Evolutionary conservation across 1,140 invertebrate genomes (phyloP).

Genomic region (Globodera ellingtonae): DNA sequence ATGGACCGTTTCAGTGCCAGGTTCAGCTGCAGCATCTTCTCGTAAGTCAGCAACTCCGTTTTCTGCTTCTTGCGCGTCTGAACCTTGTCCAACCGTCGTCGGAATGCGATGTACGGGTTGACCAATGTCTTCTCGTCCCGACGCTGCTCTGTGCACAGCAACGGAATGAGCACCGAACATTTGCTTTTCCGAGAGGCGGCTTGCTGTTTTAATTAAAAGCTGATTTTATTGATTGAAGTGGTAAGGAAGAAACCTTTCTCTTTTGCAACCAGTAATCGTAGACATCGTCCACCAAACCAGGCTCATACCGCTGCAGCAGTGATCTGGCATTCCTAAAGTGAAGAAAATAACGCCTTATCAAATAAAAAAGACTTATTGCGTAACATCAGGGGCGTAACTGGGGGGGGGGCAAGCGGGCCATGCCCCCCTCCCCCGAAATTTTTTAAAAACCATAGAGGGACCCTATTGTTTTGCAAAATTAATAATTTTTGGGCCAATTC

Average conservation of each 20-base stretch:
- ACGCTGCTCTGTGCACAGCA: conserved; percentile 32
- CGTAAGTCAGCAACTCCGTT: conserved; percentile 40
- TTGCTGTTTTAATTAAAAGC: conserved; percentile 11
- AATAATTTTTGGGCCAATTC: too few relatives aligned
- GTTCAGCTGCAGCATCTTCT: conserved; percentile 44
- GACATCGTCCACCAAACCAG: conserved; percentile 46
- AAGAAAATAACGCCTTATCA: background rate
- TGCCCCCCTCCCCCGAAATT: too few relatives aligned
- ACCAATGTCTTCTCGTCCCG: conserved; percentile 35
- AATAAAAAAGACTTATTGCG: background rate
- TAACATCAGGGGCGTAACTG: too few relatives aligned
- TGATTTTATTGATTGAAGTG: background rate
- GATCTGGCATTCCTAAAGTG: conserved; percentile 30
- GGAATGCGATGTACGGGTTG: conserved; percentile 53
- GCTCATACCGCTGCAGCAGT: conserved; percentile 38
- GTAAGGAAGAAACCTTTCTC: conserved; percentile 31
- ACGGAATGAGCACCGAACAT: conserved; percentile 21
- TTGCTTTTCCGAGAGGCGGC: conserved; percentile 31
- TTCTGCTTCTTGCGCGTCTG: conserved; percentile 54
- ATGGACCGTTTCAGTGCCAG: conserved; percentile 40
- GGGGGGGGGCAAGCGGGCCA: too few relatives aligned
- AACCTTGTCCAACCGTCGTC: conserved; percentile 47
- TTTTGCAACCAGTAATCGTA: conserved; percentile 54
- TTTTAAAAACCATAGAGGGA: too few relatives aligned
- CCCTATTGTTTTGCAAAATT: too few relatives aligned